Evolutionary conservation across 2,888 invertebrate species (phyloP).

Genomic region (Liodrosophila aerea): DNA sequence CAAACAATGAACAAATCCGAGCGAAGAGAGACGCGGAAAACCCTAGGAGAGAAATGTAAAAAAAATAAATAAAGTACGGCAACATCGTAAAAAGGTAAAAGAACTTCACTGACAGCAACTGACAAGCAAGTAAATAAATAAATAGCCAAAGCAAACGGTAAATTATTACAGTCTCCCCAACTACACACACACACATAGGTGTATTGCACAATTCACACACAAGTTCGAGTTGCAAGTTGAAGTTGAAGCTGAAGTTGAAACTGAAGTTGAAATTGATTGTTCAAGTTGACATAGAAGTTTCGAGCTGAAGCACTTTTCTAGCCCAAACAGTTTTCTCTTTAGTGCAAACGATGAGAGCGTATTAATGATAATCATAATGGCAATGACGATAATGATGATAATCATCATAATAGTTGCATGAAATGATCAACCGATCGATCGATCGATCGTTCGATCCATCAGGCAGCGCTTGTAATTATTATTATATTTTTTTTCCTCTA

Average conservation of each 20-base stretch:
- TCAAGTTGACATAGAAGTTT: constrained; percentile 12
- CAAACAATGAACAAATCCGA: constrained; percentile 30
- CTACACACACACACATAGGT: too few relatives aligned
- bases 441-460: constrained; percentile 28
- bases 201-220: constrained; percentile 40
- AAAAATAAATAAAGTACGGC: constrained; percentile 5
- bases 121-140: constrained; percentile 46
- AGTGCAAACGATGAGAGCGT: background rate
- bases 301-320: background rate
- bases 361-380: constrained; percentile 5
- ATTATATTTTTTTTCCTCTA: too few relatives aligned
- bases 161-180: constrained; percentile 31
- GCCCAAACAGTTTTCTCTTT: background rate
- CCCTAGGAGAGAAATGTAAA: constrained; percentile 1
- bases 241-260: constrained; percentile 13
- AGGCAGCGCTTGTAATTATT: constrained; percentile 25
- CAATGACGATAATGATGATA: background rate
- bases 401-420: constrained; percentile 4
- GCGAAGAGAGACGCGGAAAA: background rate
- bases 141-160: constrained; percentile 55
- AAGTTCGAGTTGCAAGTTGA: background rate
- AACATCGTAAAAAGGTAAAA: constrained; percentile 1
- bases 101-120: constrained; percentile 29
- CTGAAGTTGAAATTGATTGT: constrained; percentile 9
- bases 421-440: constrained; percentile 7